These are phyloP conservation scores for Hypsopygia costalis DNA, from an alignment of 2,888 invertebrate species.

Conservation along the genomic window DNA sequence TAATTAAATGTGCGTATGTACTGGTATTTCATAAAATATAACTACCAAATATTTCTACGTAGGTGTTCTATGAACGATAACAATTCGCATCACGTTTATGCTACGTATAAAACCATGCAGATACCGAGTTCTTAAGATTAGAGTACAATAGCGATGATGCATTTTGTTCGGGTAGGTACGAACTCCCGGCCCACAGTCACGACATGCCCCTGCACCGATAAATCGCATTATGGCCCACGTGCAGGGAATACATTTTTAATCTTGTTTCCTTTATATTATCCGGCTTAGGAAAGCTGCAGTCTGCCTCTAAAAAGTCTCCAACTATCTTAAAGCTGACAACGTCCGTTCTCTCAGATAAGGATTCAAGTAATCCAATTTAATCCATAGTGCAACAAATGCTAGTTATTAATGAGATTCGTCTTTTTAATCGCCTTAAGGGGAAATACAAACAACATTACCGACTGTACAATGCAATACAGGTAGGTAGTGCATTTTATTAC, in stretches of 20 bases:
- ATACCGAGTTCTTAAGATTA: slow-evolving; percentile 16
- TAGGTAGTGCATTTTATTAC: too few species aligned
- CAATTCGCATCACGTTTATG: background rate
- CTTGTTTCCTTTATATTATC: slow-evolving; percentile 75
- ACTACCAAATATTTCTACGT: too few species aligned
- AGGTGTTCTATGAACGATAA: too few species aligned
- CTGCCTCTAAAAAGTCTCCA: slow-evolving; percentile 28
- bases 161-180: slow-evolving; percentile 37
- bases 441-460: too few species aligned
- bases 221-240: slow-evolving; percentile 78
- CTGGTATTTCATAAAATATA: too few species aligned
- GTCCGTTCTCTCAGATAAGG: slow-evolving; percentile 10
- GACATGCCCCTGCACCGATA: slow-evolving; percentile 70
- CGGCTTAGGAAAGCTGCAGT: slow-evolving; percentile 53
- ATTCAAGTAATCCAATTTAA: slow-evolving; percentile 9
- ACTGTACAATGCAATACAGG: too few species aligned
- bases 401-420: slow-evolving; percentile 3
- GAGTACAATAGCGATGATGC: slow-evolving; percentile 47
- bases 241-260: slow-evolving; percentile 77
- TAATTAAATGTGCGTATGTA: too few species aligned
- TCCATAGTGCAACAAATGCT: slow-evolving; percentile 2
- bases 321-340: slow-evolving; percentile 16
- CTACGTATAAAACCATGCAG: background rate
- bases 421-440: background rate
- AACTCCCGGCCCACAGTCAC: slow-evolving; percentile 62